Evolutionary conservation across 2,888 invertebrate genomes (phyloP).

Genomic region (Lasioglossum lativentre): DNA sequence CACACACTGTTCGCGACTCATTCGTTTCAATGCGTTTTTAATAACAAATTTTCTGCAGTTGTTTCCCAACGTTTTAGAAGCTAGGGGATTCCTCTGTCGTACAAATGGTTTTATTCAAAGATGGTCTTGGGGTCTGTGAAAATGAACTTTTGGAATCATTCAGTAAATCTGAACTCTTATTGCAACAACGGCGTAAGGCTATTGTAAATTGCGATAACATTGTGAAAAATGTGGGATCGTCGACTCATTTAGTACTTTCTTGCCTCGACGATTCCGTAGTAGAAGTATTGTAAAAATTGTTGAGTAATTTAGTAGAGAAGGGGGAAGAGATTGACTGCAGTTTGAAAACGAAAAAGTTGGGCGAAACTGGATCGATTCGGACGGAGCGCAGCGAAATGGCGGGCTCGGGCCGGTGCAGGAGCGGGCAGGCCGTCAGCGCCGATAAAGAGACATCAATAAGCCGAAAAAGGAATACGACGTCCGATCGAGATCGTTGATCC

Average conservation of each 20-base stretch:
- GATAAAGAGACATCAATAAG: constrained; percentile 49
- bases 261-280: background rate
- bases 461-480: constrained; percentile 44
- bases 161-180: no score
- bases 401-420: background rate
- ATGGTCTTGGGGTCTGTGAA: no score
- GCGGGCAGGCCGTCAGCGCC: constrained; percentile 23
- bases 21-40: background rate
- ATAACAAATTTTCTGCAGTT: background rate
- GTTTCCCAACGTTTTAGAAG: no score
- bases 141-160: no score
- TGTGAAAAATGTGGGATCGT: background rate
- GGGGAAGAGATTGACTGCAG: background rate
- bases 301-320: background rate
- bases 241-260: no score
- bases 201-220: background rate
- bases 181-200: no score
- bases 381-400: background rate
- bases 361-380: background rate
- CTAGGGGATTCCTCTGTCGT: no score
- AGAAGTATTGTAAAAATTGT: background rate
- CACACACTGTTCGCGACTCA: background rate
- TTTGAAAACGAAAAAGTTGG: background rate
- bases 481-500: constrained; percentile 39
- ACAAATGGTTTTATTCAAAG: no score